A percentile compares a stretch with the other conserved stretches of the same genome.
phyloP scores from a whole-genome alignment of 2,113 vertebrate genomes.

The Peucedramus taeniatus region DNA sequence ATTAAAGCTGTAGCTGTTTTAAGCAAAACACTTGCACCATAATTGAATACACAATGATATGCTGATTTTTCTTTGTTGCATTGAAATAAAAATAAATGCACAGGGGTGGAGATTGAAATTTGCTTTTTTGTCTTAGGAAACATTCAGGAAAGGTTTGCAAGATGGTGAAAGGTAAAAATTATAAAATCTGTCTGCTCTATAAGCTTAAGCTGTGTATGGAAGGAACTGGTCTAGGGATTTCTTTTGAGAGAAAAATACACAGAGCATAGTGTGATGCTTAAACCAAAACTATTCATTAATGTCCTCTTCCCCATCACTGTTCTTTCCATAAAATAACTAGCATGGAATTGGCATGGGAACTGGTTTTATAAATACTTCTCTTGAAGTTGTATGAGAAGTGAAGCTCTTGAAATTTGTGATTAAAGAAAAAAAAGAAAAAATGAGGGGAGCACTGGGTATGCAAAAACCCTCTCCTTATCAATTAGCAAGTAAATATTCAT shows the following conservation, averaged over 20 bases:
- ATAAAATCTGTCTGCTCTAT: not conserved
- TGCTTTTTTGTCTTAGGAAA: not conserved
- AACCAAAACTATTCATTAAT: not conserved
- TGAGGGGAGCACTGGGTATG: accelerated
- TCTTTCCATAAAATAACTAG: not conserved
- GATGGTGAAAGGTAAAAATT: not conserved
- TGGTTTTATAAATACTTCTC: not conserved
- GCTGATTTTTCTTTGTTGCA: not conserved
- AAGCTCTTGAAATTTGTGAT: not conserved
- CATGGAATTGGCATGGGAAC: not conserved
- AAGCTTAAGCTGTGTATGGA: not conserved
- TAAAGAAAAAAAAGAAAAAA: not conserved
- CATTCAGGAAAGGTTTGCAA: not conserved
- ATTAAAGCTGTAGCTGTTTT: not conserved
- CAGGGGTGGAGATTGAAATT: not conserved
- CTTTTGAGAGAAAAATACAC: not conserved
- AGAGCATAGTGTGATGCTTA: not conserved
- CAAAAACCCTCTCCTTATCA: not conserved
- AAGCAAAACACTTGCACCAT: not conserved
- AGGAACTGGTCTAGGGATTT: not conserved
- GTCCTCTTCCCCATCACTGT: not conserved
- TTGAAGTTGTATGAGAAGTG: not conserved
- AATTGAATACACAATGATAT: not conserved
- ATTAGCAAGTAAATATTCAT: not conserved
- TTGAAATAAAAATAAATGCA: not conserved